Evolutionary conservation across 92 coral and sea anemone species (phyloP), one percentile per base, ranked within the genome.

Genomic region (Nematostella vectensis): DNA sequence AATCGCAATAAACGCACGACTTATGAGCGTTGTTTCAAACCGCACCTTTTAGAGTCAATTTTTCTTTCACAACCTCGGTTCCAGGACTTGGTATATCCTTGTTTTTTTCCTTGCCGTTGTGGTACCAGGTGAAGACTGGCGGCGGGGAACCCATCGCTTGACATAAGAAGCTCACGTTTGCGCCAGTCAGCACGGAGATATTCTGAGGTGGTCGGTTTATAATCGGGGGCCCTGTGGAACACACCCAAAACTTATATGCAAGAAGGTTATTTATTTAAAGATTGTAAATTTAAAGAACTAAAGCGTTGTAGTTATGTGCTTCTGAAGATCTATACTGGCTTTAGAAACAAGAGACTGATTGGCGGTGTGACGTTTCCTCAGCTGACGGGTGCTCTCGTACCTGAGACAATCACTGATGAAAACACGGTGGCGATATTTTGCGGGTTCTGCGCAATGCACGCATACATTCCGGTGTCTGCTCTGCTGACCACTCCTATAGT

Each of bases 361-460:
- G n/a, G n/a, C n/a, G n/a, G n/a, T n/a, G n/a, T n/a, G n/a, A n/a
- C n/a, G n/a, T n/a, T n/a, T n/a, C n/a, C n/a, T n/a, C n/a, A n/a
- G n/a, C n/a, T n/a, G n/a, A n/a, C n/a, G n/a, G n/a, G n/a, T n/a
- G n/a, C n/a, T n/a, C n/a, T n/a, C 72, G 27, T 66, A 66, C 72
- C 72, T 0, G 44, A 42, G 4, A 55, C 21, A 33, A 66, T 66
- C 11, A 66, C 28, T 36, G 55, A n/a, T 11, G 72, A 54, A 27
- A 66, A 66, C 10, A 47, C 20, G 15, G 63, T 47, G 1, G 30
- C 43, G 11, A 66, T 55, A 19, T 43, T 54, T 25, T 66, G 72
- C 1, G 72, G 87, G 47, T 79, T 85, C 47, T 73, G 59, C 2
- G 95, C 83, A 43, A 85, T 71, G 49, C 95, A 85, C 1, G 64